phyloP scores from a whole-genome alignment of 37 sponge, comb jelly and placozoan genomes.

The Eunapius fragilis region DNA sequence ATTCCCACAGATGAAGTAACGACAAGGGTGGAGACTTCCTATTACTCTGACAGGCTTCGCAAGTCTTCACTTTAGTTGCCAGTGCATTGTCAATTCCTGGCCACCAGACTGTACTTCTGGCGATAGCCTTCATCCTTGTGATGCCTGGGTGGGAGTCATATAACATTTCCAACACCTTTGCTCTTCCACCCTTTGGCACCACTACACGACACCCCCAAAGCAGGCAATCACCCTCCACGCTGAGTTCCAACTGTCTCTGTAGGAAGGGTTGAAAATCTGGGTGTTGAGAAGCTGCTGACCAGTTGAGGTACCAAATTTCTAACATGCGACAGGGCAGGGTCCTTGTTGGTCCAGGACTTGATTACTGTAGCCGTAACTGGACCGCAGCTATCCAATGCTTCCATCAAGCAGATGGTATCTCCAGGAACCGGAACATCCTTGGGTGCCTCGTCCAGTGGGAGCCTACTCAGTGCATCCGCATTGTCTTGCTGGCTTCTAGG shows the following conservation, averaged over 20 bases:
- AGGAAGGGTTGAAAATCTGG: neutral
- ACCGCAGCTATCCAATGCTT: constrained; percentile 1
- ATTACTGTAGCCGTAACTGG: constrained; percentile 11
- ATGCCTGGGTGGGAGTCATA: constrained; percentile 12
- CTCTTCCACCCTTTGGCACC: constrained; percentile 1
- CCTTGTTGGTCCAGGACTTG: constrained; percentile 26
- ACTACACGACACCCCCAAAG: constrained; percentile 6
- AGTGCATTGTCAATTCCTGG: constrained; percentile 23
- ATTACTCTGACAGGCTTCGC: neutral
- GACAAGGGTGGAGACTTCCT: neutral
- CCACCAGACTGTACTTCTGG: constrained; percentile 39
- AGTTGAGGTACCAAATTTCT: neutral
- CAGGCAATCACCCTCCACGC: neutral
- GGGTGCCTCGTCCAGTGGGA: constrained; percentile 12
- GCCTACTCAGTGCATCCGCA: constrained; percentile 50
- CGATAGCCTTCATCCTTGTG: constrained; percentile 20
- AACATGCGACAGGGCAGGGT: constrained; percentile 1
- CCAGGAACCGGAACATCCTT: constrained; percentile 10
- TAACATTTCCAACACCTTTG: neutral
- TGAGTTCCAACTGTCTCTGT: neutral
- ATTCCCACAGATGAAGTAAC: constrained; percentile 11
- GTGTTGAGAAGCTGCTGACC: neutral
- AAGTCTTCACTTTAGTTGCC: constrained; percentile 1
- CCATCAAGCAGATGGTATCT: constrained; percentile 14
- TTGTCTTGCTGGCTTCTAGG: constrained; percentile 16